Base-by-base conservation (phyloP, 2,113 vertebrate genomes). In the Thunnus maccoyii region DNA sequence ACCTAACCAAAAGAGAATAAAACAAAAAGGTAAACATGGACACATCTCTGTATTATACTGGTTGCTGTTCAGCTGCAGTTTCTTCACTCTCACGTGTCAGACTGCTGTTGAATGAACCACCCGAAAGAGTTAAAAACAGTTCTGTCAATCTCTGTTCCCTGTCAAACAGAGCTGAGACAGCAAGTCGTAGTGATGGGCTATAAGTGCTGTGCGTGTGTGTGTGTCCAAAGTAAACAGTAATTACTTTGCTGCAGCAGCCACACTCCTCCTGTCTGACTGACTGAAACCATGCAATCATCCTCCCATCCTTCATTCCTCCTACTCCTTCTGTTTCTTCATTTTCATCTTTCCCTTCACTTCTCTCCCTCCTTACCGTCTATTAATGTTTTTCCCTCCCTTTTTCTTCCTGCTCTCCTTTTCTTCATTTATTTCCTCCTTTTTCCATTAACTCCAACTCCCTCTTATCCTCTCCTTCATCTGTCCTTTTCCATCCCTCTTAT, bases 151-250 rank as follows among this genome's bases (percentile, higher is more conserved):
- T 48, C 47, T 67, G 72, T 20, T 51, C 58, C 66, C 48, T 56
- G 57, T 75, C 75, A 71, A 57, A 76, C 74, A n/a, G 63, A 80
- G 89, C 85, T 84, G 90, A 91, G 86, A 55, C 87, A 84, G 83
- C 89, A 76, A 48, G 79, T 86, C 57, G 2, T 2, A 52, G 50
- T 63, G 78, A 82, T 55, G 72, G 46, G 32, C 41, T 74, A 1
- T 78, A 51, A 51, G 65, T 68, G 76, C 22, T 57, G 73, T 63
- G 57, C 46, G 71, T 54, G 67, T 76, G 77, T 75, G 85, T 58
- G 77, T 55, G 64, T 81, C 89, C 86, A 90, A 89, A 89, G 86
- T 86, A 92, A 92, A 93, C 86, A 90, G 88, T 90, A 90, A 93
- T 93, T 91, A 92, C 86, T 87, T 16, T 83, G 25, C 84, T 83